Conservation (phyloP, 1,140 invertebrate species). For the Drosophila gunungcola region DNA sequence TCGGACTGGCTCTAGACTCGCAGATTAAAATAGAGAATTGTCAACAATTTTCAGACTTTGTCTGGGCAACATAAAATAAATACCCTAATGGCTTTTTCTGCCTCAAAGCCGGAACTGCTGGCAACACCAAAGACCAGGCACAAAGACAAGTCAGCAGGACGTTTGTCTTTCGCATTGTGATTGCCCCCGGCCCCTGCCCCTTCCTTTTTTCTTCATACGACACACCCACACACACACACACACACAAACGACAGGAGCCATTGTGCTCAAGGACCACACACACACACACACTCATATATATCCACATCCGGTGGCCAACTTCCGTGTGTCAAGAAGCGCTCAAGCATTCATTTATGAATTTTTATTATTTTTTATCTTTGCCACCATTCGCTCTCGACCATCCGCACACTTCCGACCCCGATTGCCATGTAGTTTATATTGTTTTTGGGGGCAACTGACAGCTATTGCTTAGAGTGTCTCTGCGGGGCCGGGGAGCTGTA, state of each 20-base stretch:
- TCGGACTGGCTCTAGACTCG: conserved; percentile 6
- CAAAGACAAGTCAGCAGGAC: conserved; percentile 36
- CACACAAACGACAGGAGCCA: conserved; percentile 20
- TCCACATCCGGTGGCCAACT: conserved; percentile 65
- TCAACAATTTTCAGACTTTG: conserved; percentile 38
- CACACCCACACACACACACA: conserved; percentile 7
- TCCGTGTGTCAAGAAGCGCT: conserved; percentile 77
- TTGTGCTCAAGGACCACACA: conserved; percentile 31
- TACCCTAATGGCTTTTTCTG: conserved; percentile 36
- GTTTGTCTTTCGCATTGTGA: conserved; percentile 45
- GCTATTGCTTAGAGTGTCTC: conserved; percentile 46
- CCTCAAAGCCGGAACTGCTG: conserved; percentile 45
- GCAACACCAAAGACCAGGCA: conserved; percentile 33
- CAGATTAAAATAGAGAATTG: conserved; percentile 47
- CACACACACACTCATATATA: conserved; percentile 16
- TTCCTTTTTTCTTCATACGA: not conserved
- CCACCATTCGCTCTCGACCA: conserved; percentile 32
- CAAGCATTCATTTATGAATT: conserved; percentile 79
- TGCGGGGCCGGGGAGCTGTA: conserved; percentile 5
- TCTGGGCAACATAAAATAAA: conserved; percentile 31
- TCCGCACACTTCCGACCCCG: not conserved
- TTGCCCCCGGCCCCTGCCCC: conserved; percentile 1
- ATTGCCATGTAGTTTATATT: conserved; percentile 45
- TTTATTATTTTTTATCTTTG: conserved; percentile 75
- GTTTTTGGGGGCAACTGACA: conserved; percentile 48